These are phyloP conservation scores for Heliconius sara DNA, from an alignment of 2,888 invertebrate genomes.

Conservation along the genomic window DNA sequence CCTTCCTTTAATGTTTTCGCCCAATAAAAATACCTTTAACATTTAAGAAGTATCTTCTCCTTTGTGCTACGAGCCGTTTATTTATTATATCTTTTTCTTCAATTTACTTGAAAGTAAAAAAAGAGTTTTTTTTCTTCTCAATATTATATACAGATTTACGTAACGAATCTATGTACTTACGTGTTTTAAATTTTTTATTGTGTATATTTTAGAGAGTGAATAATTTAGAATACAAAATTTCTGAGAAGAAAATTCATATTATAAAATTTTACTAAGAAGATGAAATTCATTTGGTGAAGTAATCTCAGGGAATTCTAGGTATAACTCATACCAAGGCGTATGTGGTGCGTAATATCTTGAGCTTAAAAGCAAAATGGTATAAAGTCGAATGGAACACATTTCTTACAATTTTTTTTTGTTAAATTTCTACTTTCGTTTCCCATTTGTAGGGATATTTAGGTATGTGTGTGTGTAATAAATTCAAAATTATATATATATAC, in stretches of 20 bases:
- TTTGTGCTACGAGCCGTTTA: constrained; percentile 31
- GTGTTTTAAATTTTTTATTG: too few species aligned
- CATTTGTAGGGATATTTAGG: not conserved
- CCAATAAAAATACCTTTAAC: constrained; percentile 39
- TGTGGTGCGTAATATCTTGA: constrained; percentile 46
- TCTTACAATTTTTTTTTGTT: not conserved
- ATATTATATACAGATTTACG: too few species aligned
- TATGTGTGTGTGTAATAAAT: not conserved
- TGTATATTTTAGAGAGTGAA: not conserved
- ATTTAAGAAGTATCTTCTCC: constrained; percentile 33
- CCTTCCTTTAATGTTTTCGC: constrained; percentile 32
- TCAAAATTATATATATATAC: too few species aligned
- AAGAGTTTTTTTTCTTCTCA: not conserved
- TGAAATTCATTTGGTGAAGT: constrained; percentile 30
- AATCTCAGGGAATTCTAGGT: constrained; percentile 34
- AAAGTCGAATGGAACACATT: constrained; percentile 37
- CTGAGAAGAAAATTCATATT: not conserved
- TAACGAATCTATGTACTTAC: too few species aligned
- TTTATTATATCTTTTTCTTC: constrained; percentile 24
- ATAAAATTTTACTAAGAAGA: constrained; percentile 26
- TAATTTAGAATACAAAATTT: not conserved
- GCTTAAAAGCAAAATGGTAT: constrained; percentile 46
- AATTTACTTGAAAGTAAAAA: too few species aligned
- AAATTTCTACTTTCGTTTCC: not conserved
- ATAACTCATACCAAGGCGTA: constrained; percentile 42